phyloP scores from a whole-genome alignment of 2,113 vertebrate genomes.

The Sapajus apella region DNA sequence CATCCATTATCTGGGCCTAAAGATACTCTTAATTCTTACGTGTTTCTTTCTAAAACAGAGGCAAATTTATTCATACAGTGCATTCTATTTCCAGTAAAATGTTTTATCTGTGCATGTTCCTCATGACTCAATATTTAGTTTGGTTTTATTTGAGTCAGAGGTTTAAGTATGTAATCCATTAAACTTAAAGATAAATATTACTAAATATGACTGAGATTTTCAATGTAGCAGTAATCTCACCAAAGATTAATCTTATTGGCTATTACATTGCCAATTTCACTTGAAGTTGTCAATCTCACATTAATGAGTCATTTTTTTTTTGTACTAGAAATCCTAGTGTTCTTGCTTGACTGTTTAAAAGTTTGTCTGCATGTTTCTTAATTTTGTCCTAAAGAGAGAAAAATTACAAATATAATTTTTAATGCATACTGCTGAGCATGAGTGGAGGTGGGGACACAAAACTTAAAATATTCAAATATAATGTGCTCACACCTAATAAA shows the following conservation, averaged over 20 bases:
- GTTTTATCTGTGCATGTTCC: neutral
- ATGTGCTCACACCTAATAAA: neutral
- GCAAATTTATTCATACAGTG: neutral
- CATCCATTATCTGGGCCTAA: neutral
- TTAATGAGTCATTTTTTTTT: neutral
- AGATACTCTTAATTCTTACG: neutral
- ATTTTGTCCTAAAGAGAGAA: neutral
- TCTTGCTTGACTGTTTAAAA: neutral
- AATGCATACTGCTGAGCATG: neutral
- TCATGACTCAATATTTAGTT: constrained; percentile 43
- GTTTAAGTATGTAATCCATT: neutral
- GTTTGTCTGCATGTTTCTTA: neutral
- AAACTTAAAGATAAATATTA: constrained; percentile 52
- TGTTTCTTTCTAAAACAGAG: constrained; percentile 7
- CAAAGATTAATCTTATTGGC: neutral
- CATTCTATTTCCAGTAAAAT: neutral
- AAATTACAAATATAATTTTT: neutral
- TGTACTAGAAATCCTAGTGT: neutral
- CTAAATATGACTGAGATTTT: constrained; percentile 4
- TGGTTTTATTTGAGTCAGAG: constrained; percentile 51
- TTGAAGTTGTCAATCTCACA: neutral
- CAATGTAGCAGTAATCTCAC: neutral
- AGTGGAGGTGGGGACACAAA: neutral
- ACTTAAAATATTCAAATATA: neutral
- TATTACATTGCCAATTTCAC: neutral